Conservation (phyloP, 2,888 invertebrate genomes). For the Mesochorus sp. region DNA sequence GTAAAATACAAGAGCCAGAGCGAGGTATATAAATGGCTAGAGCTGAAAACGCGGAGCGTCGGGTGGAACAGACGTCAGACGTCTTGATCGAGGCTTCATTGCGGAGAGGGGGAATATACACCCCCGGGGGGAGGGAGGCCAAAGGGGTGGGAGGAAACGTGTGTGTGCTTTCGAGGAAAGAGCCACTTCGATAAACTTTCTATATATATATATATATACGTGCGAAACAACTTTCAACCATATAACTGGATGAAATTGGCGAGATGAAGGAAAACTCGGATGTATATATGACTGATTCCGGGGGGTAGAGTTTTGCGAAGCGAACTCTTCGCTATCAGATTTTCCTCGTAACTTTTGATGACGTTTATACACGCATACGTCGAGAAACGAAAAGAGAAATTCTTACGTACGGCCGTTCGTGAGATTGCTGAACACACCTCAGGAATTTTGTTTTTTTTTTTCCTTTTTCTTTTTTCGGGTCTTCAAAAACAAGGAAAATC, state of each 20-base stretch:
- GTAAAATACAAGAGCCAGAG: background rate
- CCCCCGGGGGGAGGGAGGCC: background rate
- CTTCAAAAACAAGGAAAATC: no score
- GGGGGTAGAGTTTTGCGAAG: no score
- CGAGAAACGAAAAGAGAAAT: no score
- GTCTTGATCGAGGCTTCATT: constrained; percentile 49
- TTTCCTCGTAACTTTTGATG: no score
- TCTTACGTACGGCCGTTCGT: no score
- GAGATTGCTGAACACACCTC: no score
- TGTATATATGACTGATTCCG: background rate
- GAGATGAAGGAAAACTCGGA: background rate
- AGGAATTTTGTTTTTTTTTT: no score
- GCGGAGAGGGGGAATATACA: constrained; percentile 24
- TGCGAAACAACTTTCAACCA: constrained; percentile 47
- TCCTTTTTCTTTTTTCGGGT: no score
- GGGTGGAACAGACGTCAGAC: constrained; percentile 31
- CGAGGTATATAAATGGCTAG: constrained; percentile 2
- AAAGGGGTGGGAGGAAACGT: background rate
- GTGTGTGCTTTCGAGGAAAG: constrained; percentile 37
- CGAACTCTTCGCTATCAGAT: no score
- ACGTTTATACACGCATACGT: no score
- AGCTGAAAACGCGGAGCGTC: constrained; percentile 9
- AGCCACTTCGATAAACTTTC: constrained; percentile 48
- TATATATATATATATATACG: background rate
- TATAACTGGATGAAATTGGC: constrained; percentile 49